Conservation (phyloP, 2,113 vertebrate species). For the Aegypius monachus region DNA sequence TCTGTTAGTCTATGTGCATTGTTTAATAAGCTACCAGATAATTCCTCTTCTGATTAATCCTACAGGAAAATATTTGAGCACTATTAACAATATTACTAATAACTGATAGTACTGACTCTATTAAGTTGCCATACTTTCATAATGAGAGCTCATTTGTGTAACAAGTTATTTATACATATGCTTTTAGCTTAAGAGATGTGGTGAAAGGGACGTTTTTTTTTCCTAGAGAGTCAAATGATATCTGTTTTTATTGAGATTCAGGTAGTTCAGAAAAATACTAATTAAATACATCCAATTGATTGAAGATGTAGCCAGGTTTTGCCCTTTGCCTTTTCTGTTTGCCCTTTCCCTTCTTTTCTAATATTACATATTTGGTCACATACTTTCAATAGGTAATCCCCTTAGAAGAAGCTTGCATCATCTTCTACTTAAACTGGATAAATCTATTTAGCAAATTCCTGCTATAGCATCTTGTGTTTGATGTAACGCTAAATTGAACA, state of each 20-base stretch:
- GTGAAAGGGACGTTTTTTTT: neutral
- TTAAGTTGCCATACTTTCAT: neutral
- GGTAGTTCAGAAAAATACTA: neutral
- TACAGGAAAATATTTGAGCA: neutral
- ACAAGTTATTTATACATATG: neutral
- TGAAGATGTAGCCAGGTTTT: neutral
- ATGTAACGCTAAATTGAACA: neutral
- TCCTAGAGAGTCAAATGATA: neutral
- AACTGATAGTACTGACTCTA: neutral
- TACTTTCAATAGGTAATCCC: neutral
- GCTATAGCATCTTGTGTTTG: neutral
- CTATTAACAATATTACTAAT: neutral
- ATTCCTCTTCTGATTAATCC: neutral
- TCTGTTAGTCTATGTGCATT: neutral
- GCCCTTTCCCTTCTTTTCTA: neutral
- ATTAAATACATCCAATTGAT: neutral
- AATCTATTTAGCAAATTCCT: neutral
- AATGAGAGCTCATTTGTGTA: neutral
- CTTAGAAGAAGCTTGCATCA: neutral
- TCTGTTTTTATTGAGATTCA: neutral
- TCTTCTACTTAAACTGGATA: neutral
- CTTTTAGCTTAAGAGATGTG: neutral
- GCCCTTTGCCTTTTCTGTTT: neutral
- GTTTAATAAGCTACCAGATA: neutral
- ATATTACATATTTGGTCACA: neutral